Evolutionary conservation across 2,113 vertebrate species (phyloP).

Genomic region (Phoenicopterus ruber): DNA sequence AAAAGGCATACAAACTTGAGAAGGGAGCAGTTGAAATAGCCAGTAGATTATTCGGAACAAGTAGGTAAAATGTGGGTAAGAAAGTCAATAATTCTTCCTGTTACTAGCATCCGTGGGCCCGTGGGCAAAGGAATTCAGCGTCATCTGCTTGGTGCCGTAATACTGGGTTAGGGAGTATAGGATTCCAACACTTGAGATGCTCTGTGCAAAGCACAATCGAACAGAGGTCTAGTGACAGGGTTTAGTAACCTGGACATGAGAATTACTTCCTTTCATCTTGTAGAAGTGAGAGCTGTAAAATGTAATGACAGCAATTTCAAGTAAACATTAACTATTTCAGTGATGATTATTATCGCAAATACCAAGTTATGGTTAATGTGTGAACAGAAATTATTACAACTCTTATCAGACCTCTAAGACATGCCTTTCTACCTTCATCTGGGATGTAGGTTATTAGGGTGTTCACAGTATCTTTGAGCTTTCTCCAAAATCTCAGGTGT

Average conservation of each 20-base stretch:
- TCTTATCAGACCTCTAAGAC: not conserved
- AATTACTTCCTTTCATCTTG: not conserved
- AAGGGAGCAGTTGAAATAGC: not conserved
- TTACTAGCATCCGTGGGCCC: not conserved
- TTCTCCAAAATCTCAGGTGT: not conserved
- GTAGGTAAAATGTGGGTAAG: not conserved
- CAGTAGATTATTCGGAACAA: not conserved
- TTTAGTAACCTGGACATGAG: not conserved
- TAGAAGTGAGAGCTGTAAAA: slow-evolving; percentile 27
- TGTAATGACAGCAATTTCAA: not conserved
- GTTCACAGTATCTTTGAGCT: not conserved
- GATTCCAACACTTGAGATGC: not conserved
- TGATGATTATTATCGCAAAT: not conserved
- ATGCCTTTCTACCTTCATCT: not conserved
- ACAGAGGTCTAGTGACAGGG: not conserved
- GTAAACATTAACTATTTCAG: slow-evolving; percentile 38
- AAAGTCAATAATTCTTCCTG: not conserved
- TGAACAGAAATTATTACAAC: not conserved
- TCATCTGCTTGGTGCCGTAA: not conserved
- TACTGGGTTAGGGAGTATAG: not conserved
- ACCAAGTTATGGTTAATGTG: slow-evolving; percentile 7
- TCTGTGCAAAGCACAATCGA: not conserved
- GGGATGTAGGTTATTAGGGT: not conserved
- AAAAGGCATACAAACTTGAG: not conserved
- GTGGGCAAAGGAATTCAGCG: not conserved